Conservation (phyloP, 2,113 vertebrate genomes). For the human (Homo sapiens) region GRCh38 chr1:29648001-29648500, state of each 20-base stretch:
- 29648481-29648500: background rate
- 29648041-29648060: background rate
- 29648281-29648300: background rate
- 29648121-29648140: background rate
- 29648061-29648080: background rate
- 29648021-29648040: background rate
- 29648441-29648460: background rate
- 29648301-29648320: background rate
- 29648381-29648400: background rate
- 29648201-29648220: background rate
- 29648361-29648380: background rate
- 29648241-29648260: background rate
- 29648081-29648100: background rate
- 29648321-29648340: background rate
- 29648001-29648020: background rate
- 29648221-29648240: background rate
- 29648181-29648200: background rate
- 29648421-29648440: background rate
- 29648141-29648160: too few species aligned
- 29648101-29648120: background rate
- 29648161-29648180: background rate
- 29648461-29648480: accelerated
- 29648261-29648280: too few species aligned
- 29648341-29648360: background rate
- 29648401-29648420: background rate